phyloP scores from a whole-genome alignment of 30 jellyfish, hydroid and myxozoan genomes.

The Aurelia coerulea region DNA sequence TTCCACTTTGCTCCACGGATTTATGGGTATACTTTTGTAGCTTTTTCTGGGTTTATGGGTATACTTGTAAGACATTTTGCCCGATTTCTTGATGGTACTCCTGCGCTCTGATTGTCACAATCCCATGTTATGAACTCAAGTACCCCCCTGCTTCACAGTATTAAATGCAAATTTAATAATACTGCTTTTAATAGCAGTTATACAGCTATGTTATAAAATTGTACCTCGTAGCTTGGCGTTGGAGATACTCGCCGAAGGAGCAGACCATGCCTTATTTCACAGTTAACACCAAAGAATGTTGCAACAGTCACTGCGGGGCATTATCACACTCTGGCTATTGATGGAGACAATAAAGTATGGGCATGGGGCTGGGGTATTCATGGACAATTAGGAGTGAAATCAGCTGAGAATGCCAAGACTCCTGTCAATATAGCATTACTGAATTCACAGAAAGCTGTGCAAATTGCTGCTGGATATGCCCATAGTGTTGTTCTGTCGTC shows the following conservation, averaged over 20 bases:
- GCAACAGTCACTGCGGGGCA: constrained; percentile 85
- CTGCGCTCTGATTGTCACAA: too few species aligned
- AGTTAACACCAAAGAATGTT: constrained; percentile 78
- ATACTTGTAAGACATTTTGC: too few species aligned
- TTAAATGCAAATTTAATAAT: too few species aligned
- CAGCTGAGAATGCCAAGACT: constrained; percentile 77
- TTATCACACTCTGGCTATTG: constrained; percentile 89
- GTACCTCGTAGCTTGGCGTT: constrained; percentile 80
- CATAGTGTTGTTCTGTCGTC: constrained; percentile 91
- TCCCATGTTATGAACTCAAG: too few species aligned
- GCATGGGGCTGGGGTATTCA: constrained; percentile 99
- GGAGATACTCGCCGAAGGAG: constrained; percentile 93
- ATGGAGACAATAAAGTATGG: constrained; percentile 79
- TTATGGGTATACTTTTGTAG: too few species aligned
- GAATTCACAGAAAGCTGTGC: constrained; percentile 67
- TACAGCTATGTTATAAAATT: too few species aligned
- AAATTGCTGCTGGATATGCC: constrained; percentile 97
- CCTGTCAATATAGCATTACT: constrained; percentile 72
- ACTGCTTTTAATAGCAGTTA: too few species aligned
- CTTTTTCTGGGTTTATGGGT: too few species aligned
- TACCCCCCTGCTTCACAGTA: too few species aligned
- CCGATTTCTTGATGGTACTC: too few species aligned
- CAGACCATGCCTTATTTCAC: constrained; percentile 87
- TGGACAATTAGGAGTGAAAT: constrained; percentile 85
- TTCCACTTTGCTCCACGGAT: too few species aligned